Conservation (phyloP, 2,113 vertebrate species). For the Psilopsiagon aurifrons region DNA sequence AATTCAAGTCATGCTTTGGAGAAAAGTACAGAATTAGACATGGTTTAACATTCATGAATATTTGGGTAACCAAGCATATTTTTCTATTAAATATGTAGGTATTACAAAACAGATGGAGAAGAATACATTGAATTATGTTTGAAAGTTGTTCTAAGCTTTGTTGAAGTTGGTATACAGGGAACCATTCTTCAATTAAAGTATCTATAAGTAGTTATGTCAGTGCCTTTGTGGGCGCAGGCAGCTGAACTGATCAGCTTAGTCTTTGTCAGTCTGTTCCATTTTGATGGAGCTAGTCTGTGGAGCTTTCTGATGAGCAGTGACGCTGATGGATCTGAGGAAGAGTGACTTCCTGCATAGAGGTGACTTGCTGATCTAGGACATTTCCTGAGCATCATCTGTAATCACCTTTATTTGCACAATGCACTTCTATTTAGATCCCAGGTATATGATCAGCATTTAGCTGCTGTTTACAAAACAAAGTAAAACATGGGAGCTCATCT, state of each 20-base stretch:
- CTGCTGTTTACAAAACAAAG: neutral
- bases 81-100: neutral
- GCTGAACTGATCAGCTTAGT: neutral
- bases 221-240: neutral
- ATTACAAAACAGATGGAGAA: neutral
- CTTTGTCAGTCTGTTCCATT: neutral
- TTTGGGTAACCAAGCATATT: neutral
- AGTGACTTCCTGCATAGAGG: neutral
- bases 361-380: neutral
- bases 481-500: neutral
- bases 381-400: neutral
- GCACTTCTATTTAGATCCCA: neutral
- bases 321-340: neutral
- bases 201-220: neutral
- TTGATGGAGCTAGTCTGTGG: neutral
- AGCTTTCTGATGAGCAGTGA: neutral
- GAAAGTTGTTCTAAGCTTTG: neutral
- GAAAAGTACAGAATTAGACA: neutral
- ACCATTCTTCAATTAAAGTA: neutral
- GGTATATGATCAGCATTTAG: neutral
- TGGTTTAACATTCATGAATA: neutral
- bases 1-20: constrained; percentile 22
- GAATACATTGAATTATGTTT: neutral
- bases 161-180: neutral
- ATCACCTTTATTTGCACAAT: neutral